Evolutionary conservation across 2,888 invertebrate species (phyloP).

Genomic region (Campopleginae sp.): DNA sequence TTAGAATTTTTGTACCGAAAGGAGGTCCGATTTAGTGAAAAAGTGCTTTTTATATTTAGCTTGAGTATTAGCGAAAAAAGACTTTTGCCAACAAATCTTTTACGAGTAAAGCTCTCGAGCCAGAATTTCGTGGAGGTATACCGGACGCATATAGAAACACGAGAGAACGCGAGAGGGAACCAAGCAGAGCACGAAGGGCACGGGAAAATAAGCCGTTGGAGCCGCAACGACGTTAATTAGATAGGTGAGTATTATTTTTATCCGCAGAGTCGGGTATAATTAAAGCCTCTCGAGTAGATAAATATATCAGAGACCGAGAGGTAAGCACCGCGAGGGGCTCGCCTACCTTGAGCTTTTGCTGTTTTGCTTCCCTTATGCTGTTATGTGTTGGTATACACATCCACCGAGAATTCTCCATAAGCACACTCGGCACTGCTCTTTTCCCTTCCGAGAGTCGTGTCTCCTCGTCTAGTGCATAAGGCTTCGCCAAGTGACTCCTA

Average conservation of each 20-base stretch:
- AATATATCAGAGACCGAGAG: conserved; percentile 80
- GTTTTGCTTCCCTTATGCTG: conserved; percentile 41
- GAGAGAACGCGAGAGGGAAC: conserved; percentile 19
- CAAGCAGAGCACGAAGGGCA: conserved; percentile 33
- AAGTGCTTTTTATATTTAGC: conserved; percentile 11
- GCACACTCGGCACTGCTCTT: conserved; percentile 70
- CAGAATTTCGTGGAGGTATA: conserved; percentile 37
- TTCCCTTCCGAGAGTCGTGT: conserved; percentile 56
- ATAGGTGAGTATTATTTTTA: conserved; percentile 73
- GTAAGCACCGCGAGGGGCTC: conserved; percentile 57
- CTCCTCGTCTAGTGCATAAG: conserved; percentile 50
- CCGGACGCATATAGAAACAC: conserved; percentile 2
- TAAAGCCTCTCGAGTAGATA: conserved; percentile 84
- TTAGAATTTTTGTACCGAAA: conserved; percentile 20
- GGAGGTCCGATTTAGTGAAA: conserved; percentile 9
- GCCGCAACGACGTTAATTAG: conserved; percentile 72
- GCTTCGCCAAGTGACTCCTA: conserved; percentile 47
- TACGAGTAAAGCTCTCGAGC: conserved; percentile 37
- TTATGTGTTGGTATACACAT: conserved; percentile 35
- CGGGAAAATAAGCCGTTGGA: conserved; percentile 59
- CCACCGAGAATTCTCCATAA: conserved; percentile 76
- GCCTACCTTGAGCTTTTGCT: conserved; percentile 57
- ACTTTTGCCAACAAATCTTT: conserved; percentile 39
- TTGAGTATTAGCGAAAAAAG: conserved; percentile 29
- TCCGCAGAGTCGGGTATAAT: conserved; percentile 77